Percentiles rank a stretch among this genome's conserved stretches.
Evolutionary conservation across 2,888 invertebrate species (phyloP).

Genomic region (Cordilura impudica): DNA sequence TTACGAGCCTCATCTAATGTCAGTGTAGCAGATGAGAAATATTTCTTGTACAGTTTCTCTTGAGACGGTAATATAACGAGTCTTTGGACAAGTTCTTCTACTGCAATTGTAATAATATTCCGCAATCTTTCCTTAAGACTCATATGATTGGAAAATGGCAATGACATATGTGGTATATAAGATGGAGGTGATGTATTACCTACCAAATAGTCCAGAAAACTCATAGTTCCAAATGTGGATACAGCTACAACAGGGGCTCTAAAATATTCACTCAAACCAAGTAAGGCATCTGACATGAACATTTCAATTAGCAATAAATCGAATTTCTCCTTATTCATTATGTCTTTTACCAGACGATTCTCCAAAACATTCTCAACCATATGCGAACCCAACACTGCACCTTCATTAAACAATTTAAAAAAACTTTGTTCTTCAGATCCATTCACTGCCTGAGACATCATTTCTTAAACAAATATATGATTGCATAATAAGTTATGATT

Average conservation of each 20-base stretch:
- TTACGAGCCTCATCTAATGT: constrained; percentile 64
- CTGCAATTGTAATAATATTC: constrained; percentile 65
- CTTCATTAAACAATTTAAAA: background rate
- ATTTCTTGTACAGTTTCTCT: constrained; percentile 65
- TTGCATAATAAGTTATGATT: too few species aligned
- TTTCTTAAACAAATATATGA: too few species aligned
- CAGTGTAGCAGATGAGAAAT: constrained; percentile 68
- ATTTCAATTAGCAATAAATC: constrained; percentile 75
- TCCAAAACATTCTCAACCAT: constrained; percentile 62
- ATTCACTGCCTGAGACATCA: constrained; percentile 66
- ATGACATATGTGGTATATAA: constrained; percentile 68
- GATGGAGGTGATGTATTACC: constrained; percentile 72
- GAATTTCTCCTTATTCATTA: constrained; percentile 68
- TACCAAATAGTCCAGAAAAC: constrained; percentile 61
- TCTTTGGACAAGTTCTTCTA: background rate
- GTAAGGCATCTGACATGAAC: constrained; percentile 71
- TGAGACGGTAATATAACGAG: constrained; percentile 66
- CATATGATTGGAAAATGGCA: constrained; percentile 55
- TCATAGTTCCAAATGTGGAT: constrained; percentile 64
- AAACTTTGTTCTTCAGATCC: background rate
- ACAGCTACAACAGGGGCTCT: constrained; percentile 69
- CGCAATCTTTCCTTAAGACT: constrained; percentile 68
- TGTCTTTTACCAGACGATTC: constrained; percentile 61
- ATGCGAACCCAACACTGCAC: background rate
- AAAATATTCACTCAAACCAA: constrained; percentile 70